Base-by-base conservation (phyloP, 1,140 invertebrate species). In the Pygmarrhopalites habei region DNA sequence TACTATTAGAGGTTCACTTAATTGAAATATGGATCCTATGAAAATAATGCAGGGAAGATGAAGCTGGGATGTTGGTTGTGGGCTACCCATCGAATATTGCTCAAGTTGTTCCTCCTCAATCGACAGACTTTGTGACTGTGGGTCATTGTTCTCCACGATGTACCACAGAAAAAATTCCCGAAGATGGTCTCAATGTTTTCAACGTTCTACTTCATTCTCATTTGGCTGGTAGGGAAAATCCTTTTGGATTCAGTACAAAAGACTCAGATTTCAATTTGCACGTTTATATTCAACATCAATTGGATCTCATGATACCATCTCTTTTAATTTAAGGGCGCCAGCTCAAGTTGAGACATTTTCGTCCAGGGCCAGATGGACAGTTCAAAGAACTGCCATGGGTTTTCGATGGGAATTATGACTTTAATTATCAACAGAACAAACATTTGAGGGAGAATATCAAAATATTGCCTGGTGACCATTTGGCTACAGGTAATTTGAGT, bases 381-480 rank as follows among this genome's bases (percentile, higher is more conserved):
- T n/a, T n/a, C n/a, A n/a, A n/a, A n/a, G 84, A 86, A 73, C 73
- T 84, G 68, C 77, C 82, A 49, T 83, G 83, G 32, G 82, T 81
- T 59, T 78, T 79, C 55, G 84, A 86, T 72, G 79, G 80, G 71
- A 85, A 83, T 74, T 82, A 85, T 71, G 81, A 86, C 74, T 79
- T 83, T 17, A 81, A 80, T 72, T 85, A 85, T 79, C 84, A 85
- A 72, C 53, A 62, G 44, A 44, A 58, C 23, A 41, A 53, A 14
- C 39, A 44, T 12, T 51, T 66, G 15, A 58, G 28, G 19, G 2
- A 62, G 25, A 44, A 66, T 12, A 17, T 46, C 0, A 58, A 26
- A 23, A 19, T 66, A 30, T 39, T 62, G 10, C 59, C 59, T 12
- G 59, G 64, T 32, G 64, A 66, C 58, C 53, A 58, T 51, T 21